Conservation (phyloP, 2,888 invertebrate genomes). For the Cryptocephalus moraei region DNA sequence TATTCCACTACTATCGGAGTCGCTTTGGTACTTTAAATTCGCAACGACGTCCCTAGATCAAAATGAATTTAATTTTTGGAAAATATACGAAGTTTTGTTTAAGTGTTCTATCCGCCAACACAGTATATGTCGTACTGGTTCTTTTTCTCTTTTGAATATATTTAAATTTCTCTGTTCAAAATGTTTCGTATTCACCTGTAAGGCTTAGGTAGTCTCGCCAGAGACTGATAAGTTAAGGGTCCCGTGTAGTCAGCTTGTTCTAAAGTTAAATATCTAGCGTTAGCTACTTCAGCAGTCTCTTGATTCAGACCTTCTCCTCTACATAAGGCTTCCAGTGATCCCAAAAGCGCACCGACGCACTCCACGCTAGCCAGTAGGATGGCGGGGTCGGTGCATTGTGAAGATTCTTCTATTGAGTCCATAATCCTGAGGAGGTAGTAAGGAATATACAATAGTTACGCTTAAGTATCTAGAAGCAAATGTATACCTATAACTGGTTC, state of each 20-base stretch:
- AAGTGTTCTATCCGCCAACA: not conserved
- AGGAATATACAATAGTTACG: too few species aligned
- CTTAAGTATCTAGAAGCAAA: too few species aligned
- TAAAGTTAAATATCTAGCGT: constrained; percentile 54
- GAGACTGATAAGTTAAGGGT: constrained; percentile 74
- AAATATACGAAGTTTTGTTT: not conserved
- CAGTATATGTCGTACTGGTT: not conserved
- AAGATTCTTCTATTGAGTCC: constrained; percentile 88
- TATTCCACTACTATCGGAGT: constrained; percentile 49
- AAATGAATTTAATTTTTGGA: not conserved
- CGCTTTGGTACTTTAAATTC: constrained; percentile 49
- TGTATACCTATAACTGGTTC: too few species aligned
- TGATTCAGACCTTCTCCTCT: constrained; percentile 60
- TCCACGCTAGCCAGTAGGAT: constrained; percentile 72
- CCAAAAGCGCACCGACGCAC: constrained; percentile 72
- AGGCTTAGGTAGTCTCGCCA: constrained; percentile 72
- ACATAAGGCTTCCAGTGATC: constrained; percentile 73
- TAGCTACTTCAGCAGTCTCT: constrained; percentile 50
- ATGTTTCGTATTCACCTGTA: constrained; percentile 47
- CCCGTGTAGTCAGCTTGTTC: constrained; percentile 74
- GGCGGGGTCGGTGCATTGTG: constrained; percentile 67
- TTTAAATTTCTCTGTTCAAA: not conserved
- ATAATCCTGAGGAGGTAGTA: constrained; percentile 53
- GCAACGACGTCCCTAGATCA: constrained; percentile 56
- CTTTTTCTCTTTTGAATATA: too few species aligned